Evolutionary conservation across 2,797 vertebrate species (phyloP), one percentile per base, ranked within the genome.

Genomic region (Epinephelus coioides): DNA sequence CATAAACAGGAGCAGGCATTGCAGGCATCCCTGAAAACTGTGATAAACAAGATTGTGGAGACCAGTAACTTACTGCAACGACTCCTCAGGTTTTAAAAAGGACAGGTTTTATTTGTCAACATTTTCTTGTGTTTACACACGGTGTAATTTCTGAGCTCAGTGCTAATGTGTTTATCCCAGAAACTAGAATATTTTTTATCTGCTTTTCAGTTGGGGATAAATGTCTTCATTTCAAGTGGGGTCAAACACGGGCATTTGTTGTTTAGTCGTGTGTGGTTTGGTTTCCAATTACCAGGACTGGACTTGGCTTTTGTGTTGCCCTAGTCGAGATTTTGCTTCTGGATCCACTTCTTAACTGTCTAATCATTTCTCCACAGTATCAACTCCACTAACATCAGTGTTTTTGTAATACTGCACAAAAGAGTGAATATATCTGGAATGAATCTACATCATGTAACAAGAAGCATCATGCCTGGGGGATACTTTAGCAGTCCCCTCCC

Each of bases 41-140:
- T 54, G 64, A 86, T 86, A 73, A 86, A 91, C 81, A 83, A 77
- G 30, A 73, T 49, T 77, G 73, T 64, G 53, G 65, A 82, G 65
- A 62, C 30, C 62, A 38, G 40, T 30, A 55, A 54, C 47, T 75
- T 7, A 25, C 62, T 34, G 61, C 53, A 61, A 27, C 7, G 2
- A 50, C 21, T 54, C 30, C 30, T 65, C 47, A 12, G 17, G 11
- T 23, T 67, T 55, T 25, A 14, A 59, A 55, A 67, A 0, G 0
- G 70, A 60, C 50, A 54, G 5, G 56, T 63, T 72, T 64, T 64
- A 23, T 46, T 84, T 65, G 60, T 84, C 55, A 69, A 59, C 40
- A 38, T 69, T 62, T 21, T 23, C 8, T 25, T 6, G 11, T 40
- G 63, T 81, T 85, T 73, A 60, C 11, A 62, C 43, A 50, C 13